Evolutionary conservation across 2,888 invertebrate genomes (phyloP).

Genomic region (Cacoxenus indagator): DNA sequence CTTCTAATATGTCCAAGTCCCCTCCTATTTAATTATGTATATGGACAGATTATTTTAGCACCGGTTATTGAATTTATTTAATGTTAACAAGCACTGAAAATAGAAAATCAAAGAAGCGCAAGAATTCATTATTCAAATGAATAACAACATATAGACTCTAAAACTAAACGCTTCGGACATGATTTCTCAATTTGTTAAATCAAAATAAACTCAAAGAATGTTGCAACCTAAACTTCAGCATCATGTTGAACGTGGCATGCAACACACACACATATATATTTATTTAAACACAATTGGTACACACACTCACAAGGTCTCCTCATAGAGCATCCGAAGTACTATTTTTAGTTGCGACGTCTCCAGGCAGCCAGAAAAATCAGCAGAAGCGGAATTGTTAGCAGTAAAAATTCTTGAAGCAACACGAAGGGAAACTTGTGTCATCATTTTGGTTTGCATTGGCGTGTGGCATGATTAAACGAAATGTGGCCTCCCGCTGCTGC

Average conservation of each 20-base stretch:
- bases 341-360: conserved; percentile 52
- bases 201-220: conserved; percentile 46
- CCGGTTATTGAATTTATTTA: too few species aligned
- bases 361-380: conserved; percentile 20
- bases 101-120: too few species aligned
- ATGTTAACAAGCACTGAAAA: too few species aligned
- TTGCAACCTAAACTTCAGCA: conserved; percentile 62
- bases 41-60: too few species aligned
- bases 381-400: conserved; percentile 3
- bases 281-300: too few species aligned
- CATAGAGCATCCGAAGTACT: conserved; percentile 38
- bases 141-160: too few species aligned
- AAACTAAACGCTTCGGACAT: conserved; percentile 17
- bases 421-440: background rate
- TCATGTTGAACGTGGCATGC: conserved; percentile 44
- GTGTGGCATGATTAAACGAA: conserved; percentile 13
- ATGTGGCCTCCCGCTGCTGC: conserved; percentile 2
- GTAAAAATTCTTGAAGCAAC: background rate
- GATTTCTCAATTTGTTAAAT: conserved; percentile 51
- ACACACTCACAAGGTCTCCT: conserved; percentile 4
- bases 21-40: too few species aligned
- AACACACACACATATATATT: conserved; percentile 21
- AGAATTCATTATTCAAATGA: too few species aligned
- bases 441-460: background rate
- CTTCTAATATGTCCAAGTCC: too few species aligned